A percentile compares a stretch with the other conserved stretches of the same genome.
Conservation (phyloP, 2,888 invertebrate species). For the Drosophila eohydei region DNA sequence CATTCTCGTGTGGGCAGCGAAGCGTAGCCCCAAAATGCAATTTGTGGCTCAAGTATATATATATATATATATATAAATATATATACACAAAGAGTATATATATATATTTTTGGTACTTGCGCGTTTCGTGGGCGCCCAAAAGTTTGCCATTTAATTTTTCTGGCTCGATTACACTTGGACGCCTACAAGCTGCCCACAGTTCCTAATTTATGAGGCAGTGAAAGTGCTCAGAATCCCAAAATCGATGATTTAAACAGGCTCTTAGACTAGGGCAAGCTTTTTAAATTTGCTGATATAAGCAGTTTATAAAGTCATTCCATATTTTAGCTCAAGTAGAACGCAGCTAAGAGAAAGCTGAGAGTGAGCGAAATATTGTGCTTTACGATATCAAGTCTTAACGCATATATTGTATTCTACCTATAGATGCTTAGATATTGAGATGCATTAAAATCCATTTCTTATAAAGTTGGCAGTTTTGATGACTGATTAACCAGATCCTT, state of each 20-base stretch:
- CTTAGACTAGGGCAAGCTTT: not conserved
- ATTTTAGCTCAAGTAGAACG: not conserved
- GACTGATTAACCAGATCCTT: not conserved
- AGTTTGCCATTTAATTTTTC: conserved; percentile 54
- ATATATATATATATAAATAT: conserved; percentile 4
- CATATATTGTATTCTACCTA: not conserved
- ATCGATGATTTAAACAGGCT: conserved; percentile 31
- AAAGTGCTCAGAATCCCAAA: conserved; percentile 39
- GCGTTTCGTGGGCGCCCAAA: conserved; percentile 27
- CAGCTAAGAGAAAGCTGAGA: not conserved
- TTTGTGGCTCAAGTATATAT: conserved; percentile 32
- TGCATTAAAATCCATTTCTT: not conserved
- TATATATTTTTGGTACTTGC: conserved; percentile 9
- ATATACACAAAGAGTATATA: conserved; percentile 12
- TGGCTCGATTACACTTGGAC: conserved; percentile 58
- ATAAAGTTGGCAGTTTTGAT: not conserved
- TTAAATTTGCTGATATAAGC: conserved; percentile 1
- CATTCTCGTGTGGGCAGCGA: conserved; percentile 34
- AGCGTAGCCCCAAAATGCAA: conserved; percentile 55
- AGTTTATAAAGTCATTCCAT: conserved; percentile 4
- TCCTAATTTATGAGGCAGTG: conserved; percentile 41
- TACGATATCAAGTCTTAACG: not conserved
- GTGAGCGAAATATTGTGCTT: not conserved
- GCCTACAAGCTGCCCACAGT: conserved; percentile 44
- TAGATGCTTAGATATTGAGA: not conserved